These are phyloP conservation scores for Nipponia nippon DNA, from an alignment of 2,113 vertebrate genomes.

Conservation along the genomic window DNA sequence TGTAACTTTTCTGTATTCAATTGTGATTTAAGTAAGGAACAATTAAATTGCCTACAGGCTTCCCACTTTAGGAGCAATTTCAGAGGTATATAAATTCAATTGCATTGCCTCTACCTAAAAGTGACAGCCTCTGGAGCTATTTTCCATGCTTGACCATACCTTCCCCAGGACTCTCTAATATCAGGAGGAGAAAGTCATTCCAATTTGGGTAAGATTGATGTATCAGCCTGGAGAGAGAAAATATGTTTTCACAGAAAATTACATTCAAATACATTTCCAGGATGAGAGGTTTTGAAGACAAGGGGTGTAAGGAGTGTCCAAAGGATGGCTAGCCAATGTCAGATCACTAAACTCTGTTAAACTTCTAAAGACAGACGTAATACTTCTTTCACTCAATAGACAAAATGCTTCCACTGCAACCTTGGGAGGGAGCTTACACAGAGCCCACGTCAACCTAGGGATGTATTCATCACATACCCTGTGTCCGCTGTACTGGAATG, in stretches of 20 bases:
- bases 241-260: background rate
- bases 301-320: background rate
- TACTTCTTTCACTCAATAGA: background rate
- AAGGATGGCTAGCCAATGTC: background rate
- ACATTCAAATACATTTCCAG: background rate
- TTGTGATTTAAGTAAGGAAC: background rate
- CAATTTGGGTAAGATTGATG: background rate
- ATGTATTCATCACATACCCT: background rate
- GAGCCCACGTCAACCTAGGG: background rate
- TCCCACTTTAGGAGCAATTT: slow-evolving; percentile 8
- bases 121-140: slow-evolving; percentile 30
- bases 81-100: slow-evolving; percentile 17
- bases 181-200: background rate
- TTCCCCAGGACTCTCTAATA: background rate
- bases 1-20: background rate
- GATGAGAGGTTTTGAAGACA: background rate
- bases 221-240: background rate
- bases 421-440: background rate
- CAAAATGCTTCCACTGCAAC: background rate
- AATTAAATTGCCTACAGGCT: background rate
- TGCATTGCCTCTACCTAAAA: background rate
- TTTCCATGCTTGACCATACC: background rate
- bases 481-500: background rate
- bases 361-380: background rate
- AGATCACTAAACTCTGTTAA: background rate